Evolutionary conservation across 1,140 invertebrate species (phyloP).

Genomic region (Tetramorium parvispinum): DNA sequence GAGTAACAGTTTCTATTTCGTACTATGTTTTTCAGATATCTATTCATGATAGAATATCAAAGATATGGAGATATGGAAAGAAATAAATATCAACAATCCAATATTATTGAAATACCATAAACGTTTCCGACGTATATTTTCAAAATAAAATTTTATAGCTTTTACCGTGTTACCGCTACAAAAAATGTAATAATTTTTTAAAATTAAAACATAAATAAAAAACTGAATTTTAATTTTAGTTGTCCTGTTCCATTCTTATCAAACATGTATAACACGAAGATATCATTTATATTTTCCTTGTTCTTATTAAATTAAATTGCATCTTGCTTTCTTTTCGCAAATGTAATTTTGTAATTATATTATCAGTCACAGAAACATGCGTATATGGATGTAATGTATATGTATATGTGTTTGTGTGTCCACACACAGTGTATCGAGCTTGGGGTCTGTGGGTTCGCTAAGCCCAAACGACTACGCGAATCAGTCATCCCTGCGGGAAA

Average conservation of each 20-base stretch:
- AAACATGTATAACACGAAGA: neutral
- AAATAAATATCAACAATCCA: neutral
- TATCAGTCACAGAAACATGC: neutral
- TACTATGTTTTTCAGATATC: neutral
- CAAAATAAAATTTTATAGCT: neutral
- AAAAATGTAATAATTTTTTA: neutral
- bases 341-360: neutral
- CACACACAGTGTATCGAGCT: neutral
- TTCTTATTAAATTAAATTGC: neutral
- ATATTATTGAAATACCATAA: neutral
- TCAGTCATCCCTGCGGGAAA: neutral
- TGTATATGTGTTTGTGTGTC: neutral
- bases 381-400: neutral
- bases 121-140: neutral
- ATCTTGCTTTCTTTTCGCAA: neutral
- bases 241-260: neutral
- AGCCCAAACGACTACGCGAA: neutral
- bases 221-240: neutral
- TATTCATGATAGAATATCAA: neutral
- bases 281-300: neutral
- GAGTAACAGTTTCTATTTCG: neutral
- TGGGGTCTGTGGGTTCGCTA: neutral
- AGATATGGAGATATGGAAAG: neutral
- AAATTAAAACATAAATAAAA: neutral
- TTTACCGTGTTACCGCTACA: neutral